Percentiles rank a stretch among this genome's conserved stretches.
These are phyloP conservation scores for Atta colombica DNA, from an alignment of 1,140 invertebrate genomes.

Conservation along the genomic window DNA sequence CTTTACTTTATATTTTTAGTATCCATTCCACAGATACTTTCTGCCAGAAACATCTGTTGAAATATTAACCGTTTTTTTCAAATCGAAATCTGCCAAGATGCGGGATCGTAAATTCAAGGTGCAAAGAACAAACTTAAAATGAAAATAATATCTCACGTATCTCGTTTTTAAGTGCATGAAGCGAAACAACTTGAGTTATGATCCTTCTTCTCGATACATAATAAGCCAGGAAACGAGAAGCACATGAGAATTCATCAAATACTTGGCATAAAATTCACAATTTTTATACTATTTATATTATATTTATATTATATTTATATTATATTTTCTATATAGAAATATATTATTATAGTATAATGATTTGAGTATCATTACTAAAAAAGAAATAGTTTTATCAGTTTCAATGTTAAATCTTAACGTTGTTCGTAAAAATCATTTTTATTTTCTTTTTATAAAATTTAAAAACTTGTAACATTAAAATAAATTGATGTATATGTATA, in stretches of 20 bases:
- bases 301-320: not conserved
- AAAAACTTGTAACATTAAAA: not conserved
- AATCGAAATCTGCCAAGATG: constrained; percentile 49
- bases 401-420: not conserved
- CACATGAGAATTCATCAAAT: constrained; percentile 31
- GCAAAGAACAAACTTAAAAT: constrained; percentile 48
- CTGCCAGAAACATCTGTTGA: not conserved
- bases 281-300: not conserved
- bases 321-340: not conserved
- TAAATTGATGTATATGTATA: not conserved
- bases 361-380: not conserved
- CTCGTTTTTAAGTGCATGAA: constrained; percentile 48
- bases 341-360: not conserved
- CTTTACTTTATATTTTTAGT: not conserved
- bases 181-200: constrained; percentile 55
- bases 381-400: not conserved
- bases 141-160: constrained; percentile 56
- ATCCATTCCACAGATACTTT: not conserved
- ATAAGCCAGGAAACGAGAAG: constrained; percentile 17
- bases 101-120: constrained; percentile 44
- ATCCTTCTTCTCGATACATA: constrained; percentile 39
- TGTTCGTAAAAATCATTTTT: not conserved
- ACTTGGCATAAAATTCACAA: not conserved
- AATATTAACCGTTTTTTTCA: constrained; percentile 47
- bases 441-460: not conserved